Evolutionary conservation across 2,797 vertebrate species (phyloP), one percentile per base, ranked within the genome.

Genomic region (Paedocypris micromegethes): DNA sequence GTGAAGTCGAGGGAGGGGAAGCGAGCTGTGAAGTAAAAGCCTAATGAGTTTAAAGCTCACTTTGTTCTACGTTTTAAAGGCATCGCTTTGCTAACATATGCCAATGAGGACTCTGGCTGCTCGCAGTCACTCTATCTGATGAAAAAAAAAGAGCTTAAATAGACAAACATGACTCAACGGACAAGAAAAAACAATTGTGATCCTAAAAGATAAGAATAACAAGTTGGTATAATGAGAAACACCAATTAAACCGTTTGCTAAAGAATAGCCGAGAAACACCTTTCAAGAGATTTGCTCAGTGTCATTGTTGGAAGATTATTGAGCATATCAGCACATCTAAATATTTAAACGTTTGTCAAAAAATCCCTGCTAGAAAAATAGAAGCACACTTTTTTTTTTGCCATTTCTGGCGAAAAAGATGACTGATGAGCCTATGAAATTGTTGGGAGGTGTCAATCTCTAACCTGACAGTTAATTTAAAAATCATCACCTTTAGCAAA

Each of bases 21-120:
- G 6, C 4, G 47, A 64, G 65, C 63, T 77, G 63, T 70, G 67
- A 72, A 73, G 58, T 46, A 56, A 70, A 75, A 64, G 63, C 59
- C 70, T 78, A 78, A 79, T 75, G 75, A 81, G 62, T 73, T 72
- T 65, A 73, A 72, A 66, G 41, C 60, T 76, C 49, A 47, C 66
- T 74, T 68, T 72, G 64, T 74, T 56, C 42, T 68, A 43, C 40
- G 7, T 49, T 76, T 67, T 70, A 54, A 61, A 47, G 43, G 56
- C 45, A 40, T 67, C 51, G 38, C 58, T 56, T 58, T 47, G 45
- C 49, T 47, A 66, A 49, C 47, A 45, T 41, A 64, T 57, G 68
- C 56, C 72, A 78, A 54, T 58, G 37, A 55, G 63, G 48, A 75
- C 23, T 23, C 23, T 23, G 23, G 23, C 23, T 23, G 23, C 23